Base-by-base conservation (phyloP, 1,140 invertebrate species). In the Caenorhabditis brenneri region DNA sequence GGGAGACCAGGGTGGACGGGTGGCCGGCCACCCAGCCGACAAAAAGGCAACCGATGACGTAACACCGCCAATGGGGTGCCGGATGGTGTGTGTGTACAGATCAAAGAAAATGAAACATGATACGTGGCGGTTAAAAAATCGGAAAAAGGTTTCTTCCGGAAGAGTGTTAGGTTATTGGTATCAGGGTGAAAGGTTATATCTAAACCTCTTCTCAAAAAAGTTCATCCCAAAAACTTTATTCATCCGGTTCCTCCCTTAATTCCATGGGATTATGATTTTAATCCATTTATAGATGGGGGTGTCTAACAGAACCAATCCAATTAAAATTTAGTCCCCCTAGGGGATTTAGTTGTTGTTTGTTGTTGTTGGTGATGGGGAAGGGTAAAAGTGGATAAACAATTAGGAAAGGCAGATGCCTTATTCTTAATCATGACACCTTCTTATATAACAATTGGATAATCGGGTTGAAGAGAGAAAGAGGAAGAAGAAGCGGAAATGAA, bases 381-480 rank as follows among this genome's bases (percentile, higher is more conserved):
- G 19, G 48, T 10, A 19, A n/a, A 16, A 42, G 48, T 3, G 29
- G 58, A 19, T 65, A 65, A 65, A 65, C 58, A 65, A 65, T 65
- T 65, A 65, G 58, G 19, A 65, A 36, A 65, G 19, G 58, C 58
- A 65, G 58, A 65, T 65, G 58, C 58, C 22, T 58, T 53, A n/a
- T n/a, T n/a, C n/a, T n/a, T n/a, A n/a, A n/a, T 53, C 55, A 58
- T 65, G 58, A 65, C 58, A 65, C 58, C 58, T 65, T 65, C 29
- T 65, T 33, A 33, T 33, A 65, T 36, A 65, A 65, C 58, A 65
- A 65, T 65, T 7, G 31, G 58, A 16, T 65, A 51, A 19, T 51
- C 48, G 39, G 12, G 39, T 42, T 42, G 39, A 42, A 5, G 39
- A 42, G 39, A n/a, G n/a, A n/a, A n/a, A n/a, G n/a, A n/a, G n/a